phyloP scores from a whole-genome alignment of 2,888 invertebrate genomes.

The Mystacides longicornis region DNA sequence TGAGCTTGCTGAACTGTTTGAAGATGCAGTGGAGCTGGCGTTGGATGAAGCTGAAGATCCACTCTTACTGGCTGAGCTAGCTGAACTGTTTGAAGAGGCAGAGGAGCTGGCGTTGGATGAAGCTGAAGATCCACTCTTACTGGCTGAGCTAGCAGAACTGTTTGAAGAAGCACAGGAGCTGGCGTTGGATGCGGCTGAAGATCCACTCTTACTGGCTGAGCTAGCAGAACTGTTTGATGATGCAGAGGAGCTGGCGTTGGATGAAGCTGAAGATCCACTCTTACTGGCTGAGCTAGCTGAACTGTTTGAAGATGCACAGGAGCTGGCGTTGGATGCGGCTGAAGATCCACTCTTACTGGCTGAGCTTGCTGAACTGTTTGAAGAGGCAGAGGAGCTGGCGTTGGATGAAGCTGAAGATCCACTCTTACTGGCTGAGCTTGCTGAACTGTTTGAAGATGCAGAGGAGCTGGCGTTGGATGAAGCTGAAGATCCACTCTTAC shows the following conservation, averaged over 20 bases:
- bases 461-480: too few species aligned
- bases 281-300: background rate
- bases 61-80: background rate
- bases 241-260: background rate
- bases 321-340: background rate
- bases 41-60: background rate
- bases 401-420: too few species aligned
- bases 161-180: background rate
- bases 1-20: background rate
- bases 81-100: background rate
- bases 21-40: background rate
- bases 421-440: background rate
- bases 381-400: too few species aligned
- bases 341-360: background rate
- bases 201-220: background rate
- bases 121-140: background rate
- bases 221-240: constrained; percentile 1
- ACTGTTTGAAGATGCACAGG: background rate
- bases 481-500: too few species aligned
- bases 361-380: background rate
- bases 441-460: too few species aligned
- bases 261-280: too few species aligned
- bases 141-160: background rate
- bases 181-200: background rate
- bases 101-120: background rate